These are phyloP conservation scores for Scrobipalpa costella DNA, from an alignment of 2,888 invertebrate genomes.

Conservation along the genomic window DNA sequence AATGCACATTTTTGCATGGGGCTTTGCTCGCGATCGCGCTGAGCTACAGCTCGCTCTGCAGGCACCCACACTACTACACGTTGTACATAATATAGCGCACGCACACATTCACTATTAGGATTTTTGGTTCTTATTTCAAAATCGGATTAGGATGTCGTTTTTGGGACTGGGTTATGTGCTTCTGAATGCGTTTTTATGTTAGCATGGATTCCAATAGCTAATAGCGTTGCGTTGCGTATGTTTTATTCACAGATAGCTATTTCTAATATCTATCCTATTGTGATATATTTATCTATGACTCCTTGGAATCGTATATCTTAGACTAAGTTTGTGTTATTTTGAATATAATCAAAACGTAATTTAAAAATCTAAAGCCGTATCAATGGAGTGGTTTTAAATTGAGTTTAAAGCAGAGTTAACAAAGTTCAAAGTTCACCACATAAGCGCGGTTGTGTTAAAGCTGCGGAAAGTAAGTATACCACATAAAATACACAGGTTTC, in stretches of 20 bases:
- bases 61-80: slow-evolving; percentile 49
- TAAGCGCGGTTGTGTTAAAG: too few relatives aligned
- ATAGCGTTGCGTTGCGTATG: neutral
- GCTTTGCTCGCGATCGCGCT: slow-evolving; percentile 67
- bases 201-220: slow-evolving; percentile 1
- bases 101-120: slow-evolving; percentile 16
- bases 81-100: slow-evolving; percentile 25
- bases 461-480: neutral
- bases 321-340: too few relatives aligned
- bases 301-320: too few relatives aligned
- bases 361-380: too few relatives aligned
- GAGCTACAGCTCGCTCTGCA: slow-evolving; percentile 67
- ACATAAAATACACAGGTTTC: neutral
- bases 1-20: slow-evolving; percentile 77
- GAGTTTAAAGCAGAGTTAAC: neutral
- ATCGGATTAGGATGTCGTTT: slow-evolving; percentile 20
- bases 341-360: too few relatives aligned
- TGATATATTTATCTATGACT: too few relatives aligned
- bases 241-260: neutral
- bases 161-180: slow-evolving; percentile 8
- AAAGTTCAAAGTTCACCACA: too few relatives aligned
- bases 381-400: too few relatives aligned
- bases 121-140: slow-evolving; percentile 26
- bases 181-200: slow-evolving; percentile 2
- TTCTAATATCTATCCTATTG: too few relatives aligned